phyloP scores from a whole-genome alignment of 2,888 invertebrate genomes.

The Tuberolachnus salignus region DNA sequence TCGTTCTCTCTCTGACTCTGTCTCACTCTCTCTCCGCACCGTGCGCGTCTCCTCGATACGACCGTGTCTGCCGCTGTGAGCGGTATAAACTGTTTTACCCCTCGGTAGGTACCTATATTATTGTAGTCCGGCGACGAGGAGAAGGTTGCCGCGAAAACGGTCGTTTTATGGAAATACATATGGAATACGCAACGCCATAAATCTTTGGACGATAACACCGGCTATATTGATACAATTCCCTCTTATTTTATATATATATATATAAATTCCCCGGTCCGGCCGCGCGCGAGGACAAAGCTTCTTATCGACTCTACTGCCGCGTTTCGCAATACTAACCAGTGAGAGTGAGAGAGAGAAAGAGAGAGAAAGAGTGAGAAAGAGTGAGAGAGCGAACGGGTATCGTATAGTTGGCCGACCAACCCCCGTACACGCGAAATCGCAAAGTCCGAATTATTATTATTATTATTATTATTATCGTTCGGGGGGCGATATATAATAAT shows the following conservation, averaged over 20 bases:
- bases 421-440: not conserved
- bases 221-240: slow-evolving; percentile 33
- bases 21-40: no score
- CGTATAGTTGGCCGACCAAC: no score
- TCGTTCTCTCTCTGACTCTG: not conserved
- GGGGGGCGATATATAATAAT: not conserved
- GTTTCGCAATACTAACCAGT: not conserved
- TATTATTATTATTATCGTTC: slow-evolving; percentile 29
- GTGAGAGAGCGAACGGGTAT: no score
- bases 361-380: no score
- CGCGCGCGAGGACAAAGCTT: slow-evolving; percentile 18
- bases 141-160: slow-evolving; percentile 29
- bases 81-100: not conserved
- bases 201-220: slow-evolving; percentile 44
- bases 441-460: slow-evolving; percentile 29
- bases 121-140: not conserved
- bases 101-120: not conserved
- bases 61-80: not conserved
- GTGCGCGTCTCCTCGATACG: not conserved
- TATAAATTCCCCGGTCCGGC: not conserved
- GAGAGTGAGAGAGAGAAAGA: not conserved
- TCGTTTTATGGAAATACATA: slow-evolving; percentile 53
- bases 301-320: slow-evolving; percentile 27
- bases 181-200: slow-evolving; percentile 31
- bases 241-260: slow-evolving; percentile 3